Conservation (phyloP, 2,797 vertebrate genomes). For the Menidia menidia region DNA sequence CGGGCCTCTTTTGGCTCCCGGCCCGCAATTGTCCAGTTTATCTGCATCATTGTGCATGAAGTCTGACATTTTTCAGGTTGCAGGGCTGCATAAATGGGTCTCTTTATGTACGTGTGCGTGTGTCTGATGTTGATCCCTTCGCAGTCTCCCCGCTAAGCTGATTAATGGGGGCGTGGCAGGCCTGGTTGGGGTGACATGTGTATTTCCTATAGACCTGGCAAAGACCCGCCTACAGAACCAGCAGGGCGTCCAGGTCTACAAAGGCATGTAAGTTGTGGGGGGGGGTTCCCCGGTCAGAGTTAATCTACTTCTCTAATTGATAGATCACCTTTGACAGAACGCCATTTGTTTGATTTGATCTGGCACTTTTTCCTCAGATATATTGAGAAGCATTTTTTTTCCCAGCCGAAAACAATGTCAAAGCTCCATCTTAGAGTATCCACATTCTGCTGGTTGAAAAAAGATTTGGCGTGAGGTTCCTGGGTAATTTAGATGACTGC, state of each 20-base stretch:
- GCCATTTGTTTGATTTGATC: background rate
- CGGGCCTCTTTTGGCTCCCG: background rate
- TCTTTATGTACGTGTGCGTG: constrained; percentile 55
- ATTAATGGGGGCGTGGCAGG: constrained; percentile 93
- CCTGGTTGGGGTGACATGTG: constrained; percentile 91
- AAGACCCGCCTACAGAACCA: constrained; percentile 95
- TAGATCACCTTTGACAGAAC: background rate
- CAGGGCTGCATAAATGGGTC: constrained; percentile 35
- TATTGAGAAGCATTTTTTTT: background rate
- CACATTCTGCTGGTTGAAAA: background rate
- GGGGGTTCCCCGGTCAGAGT: background rate
- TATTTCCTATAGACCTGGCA: constrained; percentile 93
- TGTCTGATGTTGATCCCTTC: constrained; percentile 69
- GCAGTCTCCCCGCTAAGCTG: constrained; percentile 90
- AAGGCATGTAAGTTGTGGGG: constrained; percentile 86
- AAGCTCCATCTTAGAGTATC: background rate
- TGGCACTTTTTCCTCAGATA: background rate
- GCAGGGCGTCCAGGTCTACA: constrained; percentile 87
- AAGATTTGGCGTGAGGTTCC: background rate
- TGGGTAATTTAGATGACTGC: background rate
- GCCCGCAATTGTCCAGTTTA: background rate
- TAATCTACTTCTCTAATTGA: constrained; percentile 28
- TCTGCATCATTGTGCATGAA: constrained; percentile 1
- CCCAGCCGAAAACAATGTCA: background rate
- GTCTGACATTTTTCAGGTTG: constrained; percentile 26